Base-by-base conservation (phyloP, 2,888 invertebrate genomes). In the Heliconius ethilla region DNA sequence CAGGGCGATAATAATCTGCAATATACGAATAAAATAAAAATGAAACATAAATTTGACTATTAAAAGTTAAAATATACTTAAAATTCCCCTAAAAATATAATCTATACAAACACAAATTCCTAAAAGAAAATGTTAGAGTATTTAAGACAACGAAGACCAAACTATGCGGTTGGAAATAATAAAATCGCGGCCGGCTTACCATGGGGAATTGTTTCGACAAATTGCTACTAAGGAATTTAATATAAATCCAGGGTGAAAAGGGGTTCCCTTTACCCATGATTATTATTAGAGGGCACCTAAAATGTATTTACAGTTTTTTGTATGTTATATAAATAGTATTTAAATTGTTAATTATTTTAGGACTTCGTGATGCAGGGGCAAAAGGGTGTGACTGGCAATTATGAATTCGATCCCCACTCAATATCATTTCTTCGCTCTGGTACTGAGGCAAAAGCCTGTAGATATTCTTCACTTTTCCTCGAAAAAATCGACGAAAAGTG, bases 191-290 rank as follows among this genome's bases (percentile, higher is more conserved):
- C 87, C 85, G 86, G 86, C 87, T 84, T 83, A 86, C 87, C 86
- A 86, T 87, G 86, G 88, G 67, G 89, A 86, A 90, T 91, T 91
- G 91, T 93, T 92, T 90, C 90, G 87, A 88, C 89, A 90, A 92
- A 92, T 92, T 92, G 90, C 89, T 86, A 88, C 87, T 88, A 87
- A 92, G 92, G 92, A 93, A 93, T 93, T 93, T 93, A 93, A 92
- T 93, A 93, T 92, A 92, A 92, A 92, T 91, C 92, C 89, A 85
- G 90, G 86, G 87, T 91, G 92, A 90, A 90, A 92, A 91, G 91
- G 92, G 92, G 90, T 90, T 87, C 86, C 87, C 86, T 87, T 86
- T 83, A 84, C 86, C 87, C 89, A 88, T 89, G 88, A 91, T 92
- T 92, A 92, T 91, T 91, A 89, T 72, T 59, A 72, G 90, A 83